Conservation (phyloP, 2,797 vertebrate species). For the Notamacropus eugenii region DNA sequence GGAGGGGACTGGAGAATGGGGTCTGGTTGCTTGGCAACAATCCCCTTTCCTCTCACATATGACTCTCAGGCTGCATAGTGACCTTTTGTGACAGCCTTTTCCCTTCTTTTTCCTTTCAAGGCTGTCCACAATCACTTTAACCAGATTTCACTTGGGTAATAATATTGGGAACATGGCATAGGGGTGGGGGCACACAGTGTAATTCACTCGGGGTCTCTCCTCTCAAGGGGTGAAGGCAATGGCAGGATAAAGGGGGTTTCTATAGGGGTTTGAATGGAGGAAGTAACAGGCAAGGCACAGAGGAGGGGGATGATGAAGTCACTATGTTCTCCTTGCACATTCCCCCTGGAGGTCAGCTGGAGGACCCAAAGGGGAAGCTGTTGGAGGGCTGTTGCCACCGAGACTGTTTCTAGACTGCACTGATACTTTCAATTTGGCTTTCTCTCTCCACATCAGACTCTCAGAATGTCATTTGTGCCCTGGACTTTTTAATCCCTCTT, state of each 20-base stretch:
- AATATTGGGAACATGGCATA: not conserved
- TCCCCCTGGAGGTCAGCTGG: not conserved
- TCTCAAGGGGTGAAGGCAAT: not conserved
- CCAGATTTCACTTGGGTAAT: not conserved
- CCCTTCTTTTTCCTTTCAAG: not conserved
- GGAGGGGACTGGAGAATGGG: not conserved
- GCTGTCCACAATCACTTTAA: not conserved
- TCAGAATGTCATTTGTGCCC: constrained; percentile 69
- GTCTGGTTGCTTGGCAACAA: not conserved
- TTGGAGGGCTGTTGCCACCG: constrained; percentile 37
- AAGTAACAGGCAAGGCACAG: not conserved
- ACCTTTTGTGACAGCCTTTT: not conserved
- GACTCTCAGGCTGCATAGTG: not conserved
- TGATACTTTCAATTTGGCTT: constrained; percentile 73
- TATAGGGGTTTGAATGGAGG: not conserved
- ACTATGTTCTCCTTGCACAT: not conserved
- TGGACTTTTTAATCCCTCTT: constrained; percentile 74
- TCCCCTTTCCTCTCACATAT: not conserved
- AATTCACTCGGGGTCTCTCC: not conserved
- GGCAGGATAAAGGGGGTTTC: not conserved
- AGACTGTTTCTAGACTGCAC: constrained; percentile 75
- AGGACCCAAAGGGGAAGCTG: constrained; percentile 55
- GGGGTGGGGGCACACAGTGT: not conserved
- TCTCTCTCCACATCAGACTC: constrained; percentile 78
- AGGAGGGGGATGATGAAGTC: not conserved